Evolutionary conservation across 1,140 invertebrate genomes (phyloP).

Genomic region (Caenorhabditis brenneri): DNA sequence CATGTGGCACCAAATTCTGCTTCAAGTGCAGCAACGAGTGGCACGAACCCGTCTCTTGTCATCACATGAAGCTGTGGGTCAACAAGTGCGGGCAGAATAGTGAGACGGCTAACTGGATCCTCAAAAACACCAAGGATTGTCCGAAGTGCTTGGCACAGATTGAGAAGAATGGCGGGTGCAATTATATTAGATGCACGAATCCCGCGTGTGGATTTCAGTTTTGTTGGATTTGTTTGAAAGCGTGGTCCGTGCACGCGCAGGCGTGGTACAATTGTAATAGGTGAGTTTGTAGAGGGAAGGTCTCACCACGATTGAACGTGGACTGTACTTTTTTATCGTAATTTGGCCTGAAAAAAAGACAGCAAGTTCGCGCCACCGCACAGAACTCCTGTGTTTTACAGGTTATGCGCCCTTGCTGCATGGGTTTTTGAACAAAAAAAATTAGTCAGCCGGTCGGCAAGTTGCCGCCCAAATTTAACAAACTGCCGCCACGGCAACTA

Average conservation of each 20-base stretch:
- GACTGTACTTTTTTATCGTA: too few species aligned
- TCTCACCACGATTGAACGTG: too few species aligned
- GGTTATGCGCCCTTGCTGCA: too few species aligned
- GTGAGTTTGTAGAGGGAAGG: neutral
- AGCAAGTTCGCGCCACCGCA: too few species aligned
- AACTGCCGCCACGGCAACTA: too few species aligned
- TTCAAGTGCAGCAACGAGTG: conserved; percentile 96
- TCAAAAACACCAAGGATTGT: conserved; percentile 98
- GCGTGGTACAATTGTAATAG: conserved; percentile 78
- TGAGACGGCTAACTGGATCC: conserved; percentile 98
- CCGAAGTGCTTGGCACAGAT: conserved; percentile 97
- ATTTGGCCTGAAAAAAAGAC: too few species aligned
- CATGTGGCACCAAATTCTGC: conserved; percentile 77
- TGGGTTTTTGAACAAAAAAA: too few species aligned
- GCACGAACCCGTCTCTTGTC: conserved; percentile 97
- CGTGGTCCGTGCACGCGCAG: conserved; percentile 97
- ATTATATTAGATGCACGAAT: conserved; percentile 99
- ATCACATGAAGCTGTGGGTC: conserved; percentile 90
- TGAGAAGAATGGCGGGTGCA: conserved; percentile 96
- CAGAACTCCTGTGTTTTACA: too few species aligned
- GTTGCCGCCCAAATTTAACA: too few species aligned
- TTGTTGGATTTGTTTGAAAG: conserved; percentile 97
- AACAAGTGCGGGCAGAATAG: conserved; percentile 99
- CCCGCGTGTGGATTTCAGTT: conserved; percentile 96
- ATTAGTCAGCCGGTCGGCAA: too few species aligned